Conservation (phyloP, 2,113 vertebrate genomes). For the Psittacara wagleri region DNA sequence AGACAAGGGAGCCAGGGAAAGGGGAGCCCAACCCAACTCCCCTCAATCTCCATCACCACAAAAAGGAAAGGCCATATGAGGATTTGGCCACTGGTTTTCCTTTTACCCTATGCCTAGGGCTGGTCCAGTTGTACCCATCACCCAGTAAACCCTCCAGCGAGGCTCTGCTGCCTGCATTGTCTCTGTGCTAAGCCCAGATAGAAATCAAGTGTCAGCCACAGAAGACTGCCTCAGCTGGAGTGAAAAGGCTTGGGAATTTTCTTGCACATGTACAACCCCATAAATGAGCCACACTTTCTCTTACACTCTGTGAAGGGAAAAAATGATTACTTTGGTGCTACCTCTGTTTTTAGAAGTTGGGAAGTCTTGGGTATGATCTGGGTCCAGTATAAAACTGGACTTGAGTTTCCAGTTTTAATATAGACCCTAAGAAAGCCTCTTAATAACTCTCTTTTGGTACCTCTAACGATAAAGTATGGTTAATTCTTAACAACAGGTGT, state of each 20-base stretch:
- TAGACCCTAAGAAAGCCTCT: not conserved
- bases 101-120: not conserved
- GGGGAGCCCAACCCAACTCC: not conserved
- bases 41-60: rapidly evolving
- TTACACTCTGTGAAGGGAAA: not conserved
- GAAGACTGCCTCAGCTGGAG: not conserved
- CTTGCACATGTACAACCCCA: rapidly evolving
- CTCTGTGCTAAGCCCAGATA: not conserved
- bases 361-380: not conserved
- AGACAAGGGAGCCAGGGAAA: not conserved
- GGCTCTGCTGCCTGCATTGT: not conserved
- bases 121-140: not conserved
- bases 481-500: conserved; percentile 65
- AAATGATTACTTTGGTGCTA: rapidly evolving
- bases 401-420: not conserved
- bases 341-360: not conserved
- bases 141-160: not conserved
- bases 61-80: not conserved
- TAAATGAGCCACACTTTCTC: not conserved
- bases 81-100: not conserved
- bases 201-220: not conserved
- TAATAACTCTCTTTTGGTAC: not conserved
- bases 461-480: conserved; percentile 10
- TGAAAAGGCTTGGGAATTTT: not conserved
- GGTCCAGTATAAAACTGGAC: not conserved